A percentile compares a stretch with the other conserved stretches of the same genome.
Evolutionary conservation across 1,140 invertebrate genomes (phyloP).

Genomic region (Panulirus ornatus): DNA sequence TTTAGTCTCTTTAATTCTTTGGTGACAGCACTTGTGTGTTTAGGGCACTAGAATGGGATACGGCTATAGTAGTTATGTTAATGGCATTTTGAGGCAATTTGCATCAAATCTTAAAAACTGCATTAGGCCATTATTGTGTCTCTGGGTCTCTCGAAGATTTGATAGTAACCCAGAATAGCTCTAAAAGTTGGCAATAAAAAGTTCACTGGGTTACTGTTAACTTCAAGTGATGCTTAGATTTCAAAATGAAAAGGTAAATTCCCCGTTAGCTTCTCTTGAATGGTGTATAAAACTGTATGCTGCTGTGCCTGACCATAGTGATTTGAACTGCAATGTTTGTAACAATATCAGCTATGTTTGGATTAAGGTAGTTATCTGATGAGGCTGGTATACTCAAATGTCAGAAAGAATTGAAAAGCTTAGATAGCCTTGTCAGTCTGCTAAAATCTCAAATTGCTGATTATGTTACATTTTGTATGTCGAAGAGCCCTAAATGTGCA

Average conservation of each 20-base stretch:
- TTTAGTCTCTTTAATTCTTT: conserved; percentile 56
- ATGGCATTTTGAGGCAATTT: conserved; percentile 53
- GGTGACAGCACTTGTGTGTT: conserved; percentile 70
- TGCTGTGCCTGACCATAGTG: conserved; percentile 29
- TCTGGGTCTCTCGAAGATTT: background rate
- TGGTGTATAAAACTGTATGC: conserved; percentile 44
- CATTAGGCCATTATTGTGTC: background rate
- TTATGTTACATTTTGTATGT: conserved; percentile 31
- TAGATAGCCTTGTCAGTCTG: background rate
- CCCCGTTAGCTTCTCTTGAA: conserved; percentile 50
- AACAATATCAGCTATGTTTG: conserved; percentile 13
- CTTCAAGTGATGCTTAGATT: conserved; percentile 9
- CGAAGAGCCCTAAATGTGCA: conserved; percentile 67
- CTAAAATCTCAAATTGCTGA: background rate
- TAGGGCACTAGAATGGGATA: conserved; percentile 72
- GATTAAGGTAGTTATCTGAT: background rate
- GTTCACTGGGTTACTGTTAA: background rate
- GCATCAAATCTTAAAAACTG: background rate
- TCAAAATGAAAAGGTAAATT: conserved; percentile 30
- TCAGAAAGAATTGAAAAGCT: conserved; percentile 1
- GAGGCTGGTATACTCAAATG: background rate
- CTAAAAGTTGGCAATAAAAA: conserved; percentile 21
- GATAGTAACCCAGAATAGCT: background rate
- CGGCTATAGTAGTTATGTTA: conserved; percentile 59
- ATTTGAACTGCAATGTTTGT: conserved; percentile 27